phyloP scores from a whole-genome alignment of 1,140 invertebrate genomes.

The Drosophila albomicans region DNA sequence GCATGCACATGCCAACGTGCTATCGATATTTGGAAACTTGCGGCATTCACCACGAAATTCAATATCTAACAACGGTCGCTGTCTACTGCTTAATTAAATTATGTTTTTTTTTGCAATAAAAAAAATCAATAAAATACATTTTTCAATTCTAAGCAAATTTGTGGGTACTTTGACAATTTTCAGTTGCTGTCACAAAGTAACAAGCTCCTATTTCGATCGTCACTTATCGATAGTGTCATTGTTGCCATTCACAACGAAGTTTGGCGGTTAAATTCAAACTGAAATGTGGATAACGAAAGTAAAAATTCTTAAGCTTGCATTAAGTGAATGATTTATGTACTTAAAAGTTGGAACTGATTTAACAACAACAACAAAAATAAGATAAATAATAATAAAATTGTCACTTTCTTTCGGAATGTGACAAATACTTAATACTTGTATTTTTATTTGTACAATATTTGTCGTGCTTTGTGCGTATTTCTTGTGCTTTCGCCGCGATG shows the following conservation, averaged over 20 bases:
- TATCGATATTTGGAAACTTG: slow-evolving; percentile 4
- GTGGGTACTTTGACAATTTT: too few relatives aligned
- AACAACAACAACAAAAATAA: neutral
- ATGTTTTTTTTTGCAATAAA: too few relatives aligned
- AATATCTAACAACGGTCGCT: neutral
- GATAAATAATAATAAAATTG: slow-evolving; percentile 8
- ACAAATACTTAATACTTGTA: slow-evolving; percentile 27
- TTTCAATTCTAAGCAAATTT: too few relatives aligned
- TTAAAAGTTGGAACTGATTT: neutral
- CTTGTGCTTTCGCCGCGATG: slow-evolving; percentile 36
- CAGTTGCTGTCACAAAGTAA: neutral
- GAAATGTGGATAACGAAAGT: neutral
- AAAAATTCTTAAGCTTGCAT: slow-evolving; percentile 5
- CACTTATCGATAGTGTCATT: slow-evolving; percentile 13
- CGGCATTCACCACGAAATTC: slow-evolving; percentile 19
- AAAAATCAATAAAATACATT: too few relatives aligned
- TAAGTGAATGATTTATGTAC: neutral
- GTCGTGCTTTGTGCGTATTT: slow-evolving; percentile 14
- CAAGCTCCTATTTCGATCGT: slow-evolving; percentile 10
- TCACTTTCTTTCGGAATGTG: slow-evolving; percentile 40
- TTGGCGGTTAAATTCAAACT: slow-evolving; percentile 5
- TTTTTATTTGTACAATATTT: slow-evolving; percentile 3
- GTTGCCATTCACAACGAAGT: neutral
- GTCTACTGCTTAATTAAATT: too few relatives aligned
- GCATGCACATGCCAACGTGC: neutral